Conservation (phyloP, 2,888 invertebrate genomes). For the Eristalis intricaria region DNA sequence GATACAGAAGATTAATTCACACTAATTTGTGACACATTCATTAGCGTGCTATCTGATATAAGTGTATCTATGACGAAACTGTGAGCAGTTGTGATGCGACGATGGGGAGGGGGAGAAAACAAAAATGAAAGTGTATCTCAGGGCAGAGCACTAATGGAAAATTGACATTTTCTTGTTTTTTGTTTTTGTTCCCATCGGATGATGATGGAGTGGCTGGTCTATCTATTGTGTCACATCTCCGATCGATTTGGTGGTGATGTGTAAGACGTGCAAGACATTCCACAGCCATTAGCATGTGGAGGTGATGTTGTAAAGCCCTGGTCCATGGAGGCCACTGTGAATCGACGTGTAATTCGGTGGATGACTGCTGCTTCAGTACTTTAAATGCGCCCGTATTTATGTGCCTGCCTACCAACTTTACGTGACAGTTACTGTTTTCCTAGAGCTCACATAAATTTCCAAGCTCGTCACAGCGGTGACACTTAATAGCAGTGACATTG, state of each 20-base stretch:
- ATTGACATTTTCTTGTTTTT: neutral
- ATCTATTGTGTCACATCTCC: constrained; percentile 2
- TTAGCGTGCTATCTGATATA: constrained; percentile 29
- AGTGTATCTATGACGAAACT: constrained; percentile 20
- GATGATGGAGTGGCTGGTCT: neutral
- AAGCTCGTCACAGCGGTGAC: neutral
- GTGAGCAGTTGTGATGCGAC: neutral
- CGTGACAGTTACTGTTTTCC: neutral
- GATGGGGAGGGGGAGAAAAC: neutral
- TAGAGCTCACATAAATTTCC: neutral
- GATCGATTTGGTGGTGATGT: neutral
- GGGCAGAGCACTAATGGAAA: neutral
- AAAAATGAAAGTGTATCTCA: constrained; percentile 42
- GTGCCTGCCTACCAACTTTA: too few relatives aligned
- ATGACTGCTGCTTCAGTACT: too few relatives aligned
- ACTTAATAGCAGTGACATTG: neutral
- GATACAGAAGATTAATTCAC: constrained; percentile 60
- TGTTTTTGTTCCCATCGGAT: neutral
- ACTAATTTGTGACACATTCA: constrained; percentile 36
- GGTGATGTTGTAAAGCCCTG: neutral
- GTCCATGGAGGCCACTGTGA: neutral
- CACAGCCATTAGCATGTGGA: constrained; percentile 5
- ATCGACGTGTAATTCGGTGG: too few relatives aligned
- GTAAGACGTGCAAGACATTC: constrained; percentile 1
- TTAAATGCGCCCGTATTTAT: too few relatives aligned